Conservation (phyloP, 2,797 vertebrate species). For the Cossypha niveicapilla region DNA sequence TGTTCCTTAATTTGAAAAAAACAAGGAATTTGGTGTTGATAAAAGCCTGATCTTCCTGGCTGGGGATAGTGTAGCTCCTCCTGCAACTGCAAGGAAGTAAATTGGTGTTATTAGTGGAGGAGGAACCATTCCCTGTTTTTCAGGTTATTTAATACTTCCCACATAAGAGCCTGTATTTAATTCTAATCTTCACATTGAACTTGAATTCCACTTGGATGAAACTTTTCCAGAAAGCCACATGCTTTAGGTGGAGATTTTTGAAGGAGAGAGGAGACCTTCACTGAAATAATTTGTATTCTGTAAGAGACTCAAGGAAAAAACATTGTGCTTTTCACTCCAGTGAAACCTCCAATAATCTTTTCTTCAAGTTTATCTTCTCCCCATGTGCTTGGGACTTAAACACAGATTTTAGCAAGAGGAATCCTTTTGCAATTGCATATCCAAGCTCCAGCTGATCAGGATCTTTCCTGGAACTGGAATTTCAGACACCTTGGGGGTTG, state of each 20-base stretch:
- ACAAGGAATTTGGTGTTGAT: neutral
- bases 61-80: neutral
- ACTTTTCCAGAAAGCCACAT: neutral
- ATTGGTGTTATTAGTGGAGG: neutral
- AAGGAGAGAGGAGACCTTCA: neutral
- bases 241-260: neutral
- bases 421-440: neutral
- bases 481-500: neutral
- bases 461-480: neutral
- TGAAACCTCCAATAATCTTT: neutral
- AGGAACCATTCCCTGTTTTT: neutral
- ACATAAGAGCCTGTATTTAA: neutral
- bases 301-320: neutral
- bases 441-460: neutral
- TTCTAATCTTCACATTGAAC: neutral
- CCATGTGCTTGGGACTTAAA: neutral
- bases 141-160: neutral
- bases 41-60: neutral
- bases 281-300: neutral
- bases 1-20: neutral
- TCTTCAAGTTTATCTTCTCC: neutral
- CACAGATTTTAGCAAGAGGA: neutral
- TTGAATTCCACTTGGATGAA: neutral
- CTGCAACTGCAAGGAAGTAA: neutral
- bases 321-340: neutral